Conservation (phyloP, 2,113 vertebrate genomes). For the Tonatia bakeri region DNA sequence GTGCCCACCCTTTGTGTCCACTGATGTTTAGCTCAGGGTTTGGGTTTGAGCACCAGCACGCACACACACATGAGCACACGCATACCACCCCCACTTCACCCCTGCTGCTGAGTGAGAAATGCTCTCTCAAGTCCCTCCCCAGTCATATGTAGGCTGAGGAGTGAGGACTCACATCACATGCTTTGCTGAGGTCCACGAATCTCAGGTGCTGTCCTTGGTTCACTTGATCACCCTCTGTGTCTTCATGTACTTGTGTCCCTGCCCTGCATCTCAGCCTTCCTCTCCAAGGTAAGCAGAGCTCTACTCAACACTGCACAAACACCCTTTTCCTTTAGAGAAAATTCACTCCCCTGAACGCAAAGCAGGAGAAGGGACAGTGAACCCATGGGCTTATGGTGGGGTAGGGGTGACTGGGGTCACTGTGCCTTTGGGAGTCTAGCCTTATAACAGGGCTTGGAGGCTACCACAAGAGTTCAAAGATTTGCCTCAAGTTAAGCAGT, state of each 20-base stretch:
- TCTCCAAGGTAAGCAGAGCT: not conserved
- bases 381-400: too few relatives aligned
- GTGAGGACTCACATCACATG: not conserved
- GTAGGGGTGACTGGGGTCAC: not conserved
- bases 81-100: not conserved
- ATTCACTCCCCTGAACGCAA: not conserved
- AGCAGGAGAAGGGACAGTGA: not conserved
- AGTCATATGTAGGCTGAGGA: not conserved
- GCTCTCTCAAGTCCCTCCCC: not conserved
- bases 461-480: not conserved
- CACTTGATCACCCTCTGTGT: not conserved
- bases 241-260: fast-evolving
- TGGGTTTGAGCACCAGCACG: not conserved
- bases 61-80: not conserved
- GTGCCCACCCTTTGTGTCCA: not conserved
- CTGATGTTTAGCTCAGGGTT: not conserved
- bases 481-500: not conserved
- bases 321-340: not conserved
- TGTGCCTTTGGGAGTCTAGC: not conserved
- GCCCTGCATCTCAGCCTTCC: not conserved
- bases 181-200: not conserved
- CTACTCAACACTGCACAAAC: fast-evolving
- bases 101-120: not conserved
- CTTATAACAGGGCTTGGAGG: not conserved
- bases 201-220: not conserved